Evolutionary conservation across 2,797 vertebrate species (phyloP).

Genomic region (Muraenolepis orangiensis): DNA sequence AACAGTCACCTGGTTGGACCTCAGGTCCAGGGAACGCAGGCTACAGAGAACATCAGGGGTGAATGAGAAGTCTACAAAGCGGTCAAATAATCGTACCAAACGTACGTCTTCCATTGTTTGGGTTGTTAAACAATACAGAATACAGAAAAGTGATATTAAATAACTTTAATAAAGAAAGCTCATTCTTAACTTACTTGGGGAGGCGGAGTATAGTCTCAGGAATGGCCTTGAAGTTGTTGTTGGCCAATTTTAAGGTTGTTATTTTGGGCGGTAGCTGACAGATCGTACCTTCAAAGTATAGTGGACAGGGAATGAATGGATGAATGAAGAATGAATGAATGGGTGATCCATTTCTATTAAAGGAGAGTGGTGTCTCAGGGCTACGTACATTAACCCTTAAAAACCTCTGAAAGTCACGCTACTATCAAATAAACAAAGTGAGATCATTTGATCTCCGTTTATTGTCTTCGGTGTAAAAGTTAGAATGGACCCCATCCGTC

Average conservation of each 20-base stretch:
- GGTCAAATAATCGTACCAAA: not conserved
- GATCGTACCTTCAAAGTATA: constrained; percentile 71
- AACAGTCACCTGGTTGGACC: constrained; percentile 78
- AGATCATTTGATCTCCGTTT: no score
- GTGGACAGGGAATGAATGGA: not conserved
- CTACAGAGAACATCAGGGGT: constrained; percentile 57
- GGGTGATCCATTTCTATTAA: not conserved
- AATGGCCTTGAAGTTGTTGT: constrained; percentile 81
- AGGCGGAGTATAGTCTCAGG: constrained; percentile 80
- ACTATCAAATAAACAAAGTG: no score
- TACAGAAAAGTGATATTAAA: not conserved
- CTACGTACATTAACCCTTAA: no score
- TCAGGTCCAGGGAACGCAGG: constrained; percentile 88
- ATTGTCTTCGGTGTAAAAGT: no score
- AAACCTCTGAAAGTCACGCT: no score
- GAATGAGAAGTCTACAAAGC: not conserved
- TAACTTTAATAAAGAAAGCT: not conserved
- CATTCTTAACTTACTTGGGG: constrained; percentile 80
- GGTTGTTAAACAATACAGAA: not conserved
- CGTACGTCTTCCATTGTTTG: not conserved
- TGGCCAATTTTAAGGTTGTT: constrained; percentile 84
- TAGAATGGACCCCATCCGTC: no score
- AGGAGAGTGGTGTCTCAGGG: not conserved
- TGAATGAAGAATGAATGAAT: no score
- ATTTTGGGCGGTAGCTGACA: constrained; percentile 80